Evolutionary conservation across 2,888 invertebrate genomes (phyloP).

Genomic region (Pristionchus fissidentatus): DNA sequence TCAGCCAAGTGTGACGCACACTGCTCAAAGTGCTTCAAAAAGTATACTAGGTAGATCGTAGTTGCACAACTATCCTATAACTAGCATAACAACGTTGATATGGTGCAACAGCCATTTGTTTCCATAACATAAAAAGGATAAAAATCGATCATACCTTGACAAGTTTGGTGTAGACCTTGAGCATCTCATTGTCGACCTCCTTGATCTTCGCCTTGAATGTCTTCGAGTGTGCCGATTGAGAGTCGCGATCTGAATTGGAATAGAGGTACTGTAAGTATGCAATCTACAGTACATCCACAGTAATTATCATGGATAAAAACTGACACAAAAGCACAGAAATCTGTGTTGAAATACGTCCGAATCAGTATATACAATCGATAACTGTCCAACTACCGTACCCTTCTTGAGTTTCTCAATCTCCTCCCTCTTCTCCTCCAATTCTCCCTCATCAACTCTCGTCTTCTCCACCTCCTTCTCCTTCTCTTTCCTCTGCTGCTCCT

Average conservation of each 20-base stretch:
- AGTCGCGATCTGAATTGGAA: constrained; percentile 27
- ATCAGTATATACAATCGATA: neutral
- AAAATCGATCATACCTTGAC: constrained; percentile 10
- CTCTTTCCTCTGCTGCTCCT: neutral
- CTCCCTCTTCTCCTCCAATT: neutral
- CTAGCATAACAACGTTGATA: no score
- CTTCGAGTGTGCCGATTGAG: neutral
- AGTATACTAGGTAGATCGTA: no score
- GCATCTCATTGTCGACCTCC: constrained; percentile 10
- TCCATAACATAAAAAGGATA: no score
- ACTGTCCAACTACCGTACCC: neutral
- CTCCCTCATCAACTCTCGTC: constrained; percentile 14
- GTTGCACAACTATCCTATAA: no score
- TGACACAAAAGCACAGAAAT: neutral
- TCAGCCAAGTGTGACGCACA: no score
- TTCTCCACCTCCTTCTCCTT: neutral
- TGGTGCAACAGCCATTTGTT: no score
- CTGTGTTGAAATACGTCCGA: neutral
- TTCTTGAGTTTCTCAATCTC: constrained; percentile 5
- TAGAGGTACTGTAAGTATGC: neutral
- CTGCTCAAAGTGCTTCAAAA: no score
- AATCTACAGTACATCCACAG: no score
- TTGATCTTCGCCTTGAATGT: constrained; percentile 20
- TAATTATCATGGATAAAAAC: no score
- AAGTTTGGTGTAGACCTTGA: neutral